Conservation (phyloP, 2,113 vertebrate species). For the Hippocampus mohnikei region DNA sequence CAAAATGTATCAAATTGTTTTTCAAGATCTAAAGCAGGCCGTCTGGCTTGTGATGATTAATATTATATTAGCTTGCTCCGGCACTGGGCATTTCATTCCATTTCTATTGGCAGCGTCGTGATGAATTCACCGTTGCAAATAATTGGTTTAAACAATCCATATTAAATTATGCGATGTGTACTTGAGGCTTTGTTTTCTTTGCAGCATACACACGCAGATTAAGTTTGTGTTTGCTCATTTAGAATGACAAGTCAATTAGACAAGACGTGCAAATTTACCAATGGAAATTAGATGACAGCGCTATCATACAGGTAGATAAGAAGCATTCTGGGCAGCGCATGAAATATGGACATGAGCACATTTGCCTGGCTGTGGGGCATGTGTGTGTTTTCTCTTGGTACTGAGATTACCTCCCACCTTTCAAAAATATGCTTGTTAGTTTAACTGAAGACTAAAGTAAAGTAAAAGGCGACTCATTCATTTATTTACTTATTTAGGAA, state of each 20-base stretch:
- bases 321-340: background rate
- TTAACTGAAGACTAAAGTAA: too few relatives aligned
- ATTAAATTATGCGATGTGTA: conserved; percentile 9
- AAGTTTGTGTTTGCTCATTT: background rate
- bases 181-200: conserved; percentile 2
- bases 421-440: too few relatives aligned
- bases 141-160: conserved; percentile 29
- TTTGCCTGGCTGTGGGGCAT: too few relatives aligned
- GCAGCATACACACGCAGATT: background rate
- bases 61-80: conserved; percentile 17
- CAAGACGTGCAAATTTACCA: background rate
- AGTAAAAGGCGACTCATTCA: too few relatives aligned
- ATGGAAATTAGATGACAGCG: background rate
- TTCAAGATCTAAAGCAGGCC: conserved; percentile 4
- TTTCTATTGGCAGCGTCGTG: conserved; percentile 24
- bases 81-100: conserved; percentile 16
- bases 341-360: too few relatives aligned
- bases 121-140: conserved; percentile 19
- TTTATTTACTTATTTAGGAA: background rate
- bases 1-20: background rate
- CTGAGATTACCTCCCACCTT: too few relatives aligned
- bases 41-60: conserved; percentile 20
- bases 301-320: background rate
- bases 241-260: background rate
- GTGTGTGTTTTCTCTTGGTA: too few relatives aligned